Conservation (phyloP, 2,797 vertebrate species). For the Peromyscus attwateri region DNA sequence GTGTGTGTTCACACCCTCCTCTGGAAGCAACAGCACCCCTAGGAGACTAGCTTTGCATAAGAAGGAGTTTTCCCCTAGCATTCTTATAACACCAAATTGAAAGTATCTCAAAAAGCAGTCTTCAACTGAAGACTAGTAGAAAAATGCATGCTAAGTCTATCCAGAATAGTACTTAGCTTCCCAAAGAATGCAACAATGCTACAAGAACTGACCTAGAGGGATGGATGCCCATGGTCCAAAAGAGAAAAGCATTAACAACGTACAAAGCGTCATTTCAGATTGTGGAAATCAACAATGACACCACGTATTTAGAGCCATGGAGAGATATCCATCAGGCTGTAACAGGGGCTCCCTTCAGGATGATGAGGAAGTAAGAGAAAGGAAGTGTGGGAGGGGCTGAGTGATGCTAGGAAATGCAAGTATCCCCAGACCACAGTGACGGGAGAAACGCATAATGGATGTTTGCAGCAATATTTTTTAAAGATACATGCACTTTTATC, state of each 20-base stretch:
- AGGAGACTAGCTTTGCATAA: not conserved
- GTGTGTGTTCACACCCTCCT: not conserved
- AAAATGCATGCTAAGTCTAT: not conserved
- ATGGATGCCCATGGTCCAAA: not conserved
- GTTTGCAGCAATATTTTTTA: not conserved
- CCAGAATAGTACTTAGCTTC: not conserved
- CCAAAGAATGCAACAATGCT: not conserved
- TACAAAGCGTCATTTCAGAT: not conserved
- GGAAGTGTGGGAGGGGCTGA: not conserved
- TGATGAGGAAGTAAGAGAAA: not conserved
- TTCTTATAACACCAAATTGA: slow-evolving; percentile 1
- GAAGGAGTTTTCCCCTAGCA: not conserved
- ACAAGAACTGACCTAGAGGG: not conserved
- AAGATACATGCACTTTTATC: not conserved
- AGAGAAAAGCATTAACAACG: slow-evolving; percentile 9
- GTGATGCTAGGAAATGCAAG: not conserved
- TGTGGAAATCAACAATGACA: not conserved
- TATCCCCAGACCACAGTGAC: not conserved
- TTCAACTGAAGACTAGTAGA: not conserved
- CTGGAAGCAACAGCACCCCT: not conserved
- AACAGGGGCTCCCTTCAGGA: not conserved
- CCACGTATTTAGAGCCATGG: not conserved
- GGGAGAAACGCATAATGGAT: not conserved
- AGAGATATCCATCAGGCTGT: not conserved
- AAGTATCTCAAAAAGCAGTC: not conserved